A percentile compares a stretch with the other conserved stretches of the same genome.
Conservation (phyloP, 2,888 invertebrate genomes). For the Orthosia gothica region DNA sequence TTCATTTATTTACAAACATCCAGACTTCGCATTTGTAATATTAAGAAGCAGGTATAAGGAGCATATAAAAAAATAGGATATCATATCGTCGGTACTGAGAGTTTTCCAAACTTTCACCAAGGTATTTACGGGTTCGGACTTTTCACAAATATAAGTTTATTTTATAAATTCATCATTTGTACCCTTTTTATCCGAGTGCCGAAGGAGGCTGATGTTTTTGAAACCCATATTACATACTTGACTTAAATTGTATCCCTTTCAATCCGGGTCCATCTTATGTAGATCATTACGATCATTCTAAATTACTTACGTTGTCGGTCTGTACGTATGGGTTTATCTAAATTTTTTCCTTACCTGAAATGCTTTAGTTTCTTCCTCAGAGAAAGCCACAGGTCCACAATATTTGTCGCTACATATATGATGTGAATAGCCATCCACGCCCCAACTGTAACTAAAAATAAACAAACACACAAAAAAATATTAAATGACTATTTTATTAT, state of each 20-base stretch:
- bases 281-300: background rate
- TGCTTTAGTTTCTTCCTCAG: conserved; percentile 60
- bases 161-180: too few relatives aligned
- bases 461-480: background rate
- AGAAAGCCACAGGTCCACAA: conserved; percentile 56
- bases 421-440: background rate
- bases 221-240: background rate
- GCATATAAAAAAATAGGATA: background rate
- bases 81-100: too few relatives aligned
- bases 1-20: background rate
- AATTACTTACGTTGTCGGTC: background rate
- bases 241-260: background rate
- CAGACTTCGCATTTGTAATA: background rate
- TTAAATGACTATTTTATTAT: background rate
- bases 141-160: too few relatives aligned
- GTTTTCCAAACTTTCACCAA: too few relatives aligned
- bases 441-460: conserved; percentile 20
- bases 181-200: too few relatives aligned
- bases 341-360: conserved; percentile 48
- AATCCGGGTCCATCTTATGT: background rate
- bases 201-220: background rate
- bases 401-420: conserved; percentile 23
- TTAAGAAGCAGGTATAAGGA: background rate
- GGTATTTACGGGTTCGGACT: too few relatives aligned
- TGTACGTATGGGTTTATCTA: background rate